These are phyloP conservation scores for Halocaridina rubra DNA, from an alignment of 2,888 invertebrate genomes.

Conservation along the genomic window DNA sequence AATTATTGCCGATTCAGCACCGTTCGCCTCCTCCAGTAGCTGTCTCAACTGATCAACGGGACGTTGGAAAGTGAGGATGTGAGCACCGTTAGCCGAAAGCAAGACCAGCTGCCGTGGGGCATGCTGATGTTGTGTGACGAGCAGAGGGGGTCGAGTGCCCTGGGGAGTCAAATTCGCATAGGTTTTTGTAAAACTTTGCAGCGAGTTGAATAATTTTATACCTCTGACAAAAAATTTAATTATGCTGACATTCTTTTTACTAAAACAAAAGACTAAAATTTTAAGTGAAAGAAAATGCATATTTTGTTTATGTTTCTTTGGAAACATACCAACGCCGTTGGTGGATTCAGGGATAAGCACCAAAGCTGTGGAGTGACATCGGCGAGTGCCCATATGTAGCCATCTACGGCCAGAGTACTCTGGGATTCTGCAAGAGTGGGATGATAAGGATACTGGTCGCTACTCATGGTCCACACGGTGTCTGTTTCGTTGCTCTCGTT, in stretches of 20 bases:
- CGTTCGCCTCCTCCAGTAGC: conserved; percentile 83
- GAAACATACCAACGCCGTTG: conserved; percentile 57
- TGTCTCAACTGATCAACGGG: conserved; percentile 90
- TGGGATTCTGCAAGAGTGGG: conserved; percentile 79
- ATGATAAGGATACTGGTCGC: conserved; percentile 78
- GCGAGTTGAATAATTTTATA: too few species aligned
- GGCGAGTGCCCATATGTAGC: conserved; percentile 88
- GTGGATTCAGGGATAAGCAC: conserved; percentile 51
- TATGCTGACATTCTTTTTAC: not conserved
- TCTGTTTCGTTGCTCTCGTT: conserved; percentile 80
- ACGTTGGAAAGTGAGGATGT: conserved; percentile 83
- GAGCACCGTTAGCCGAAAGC: conserved; percentile 87
- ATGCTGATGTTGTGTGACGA: conserved; percentile 80
- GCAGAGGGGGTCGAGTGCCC: conserved; percentile 74
- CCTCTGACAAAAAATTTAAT: too few species aligned
- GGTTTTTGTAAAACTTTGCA: too few species aligned
- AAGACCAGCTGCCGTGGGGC: conserved; percentile 83
- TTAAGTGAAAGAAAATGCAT: not conserved
- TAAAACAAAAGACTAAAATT: not conserved
- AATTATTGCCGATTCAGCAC: conserved; percentile 86
- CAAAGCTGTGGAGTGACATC: conserved; percentile 71
- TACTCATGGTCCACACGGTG: conserved; percentile 81
- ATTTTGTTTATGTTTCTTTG: not conserved
- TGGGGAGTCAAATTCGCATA: too few species aligned
- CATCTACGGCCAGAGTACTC: conserved; percentile 82